Conservation (phyloP, 1,140 invertebrate genomes). For the Drosophila persimilis region DNA sequence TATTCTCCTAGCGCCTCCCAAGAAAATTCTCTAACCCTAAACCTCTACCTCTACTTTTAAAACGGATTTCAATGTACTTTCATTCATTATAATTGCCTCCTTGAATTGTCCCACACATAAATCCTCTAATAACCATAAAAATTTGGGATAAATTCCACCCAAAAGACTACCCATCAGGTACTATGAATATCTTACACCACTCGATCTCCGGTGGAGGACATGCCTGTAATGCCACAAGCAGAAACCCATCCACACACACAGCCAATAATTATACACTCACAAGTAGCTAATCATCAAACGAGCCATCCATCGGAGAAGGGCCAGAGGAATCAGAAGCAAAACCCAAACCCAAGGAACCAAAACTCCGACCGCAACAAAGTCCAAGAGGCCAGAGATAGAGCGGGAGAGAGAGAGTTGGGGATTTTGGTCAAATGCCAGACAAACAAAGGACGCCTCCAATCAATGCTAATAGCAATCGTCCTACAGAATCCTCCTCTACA, state of each 20-base stretch:
- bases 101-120: neutral
- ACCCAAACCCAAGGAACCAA: conserved; percentile 15
- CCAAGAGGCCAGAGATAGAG: neutral
- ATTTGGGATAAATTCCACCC: neutral
- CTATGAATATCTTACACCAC: conserved; percentile 17
- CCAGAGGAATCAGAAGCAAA: conserved; percentile 4
- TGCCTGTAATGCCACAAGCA: conserved; percentile 5
- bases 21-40: too few species aligned
- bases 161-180: neutral
- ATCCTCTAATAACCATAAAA: neutral
- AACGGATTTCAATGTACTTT: too few species aligned
- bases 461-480: conserved; percentile 72
- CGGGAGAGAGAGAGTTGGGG: conserved; percentile 3
- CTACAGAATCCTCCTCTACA: conserved; percentile 26
- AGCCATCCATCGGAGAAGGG: neutral
- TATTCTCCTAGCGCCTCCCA: too few species aligned
- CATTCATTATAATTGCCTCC: too few species aligned
- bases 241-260: conserved; percentile 3
- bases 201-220: neutral
- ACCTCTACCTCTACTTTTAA: too few species aligned
- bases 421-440: conserved; percentile 62
- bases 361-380: conserved; percentile 59
- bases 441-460: conserved; percentile 68
- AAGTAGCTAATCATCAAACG: conserved; percentile 38
- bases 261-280: conserved; percentile 32